Base-by-base conservation (phyloP, 1,140 invertebrate genomes). In the Drosophila simulans region DNA sequence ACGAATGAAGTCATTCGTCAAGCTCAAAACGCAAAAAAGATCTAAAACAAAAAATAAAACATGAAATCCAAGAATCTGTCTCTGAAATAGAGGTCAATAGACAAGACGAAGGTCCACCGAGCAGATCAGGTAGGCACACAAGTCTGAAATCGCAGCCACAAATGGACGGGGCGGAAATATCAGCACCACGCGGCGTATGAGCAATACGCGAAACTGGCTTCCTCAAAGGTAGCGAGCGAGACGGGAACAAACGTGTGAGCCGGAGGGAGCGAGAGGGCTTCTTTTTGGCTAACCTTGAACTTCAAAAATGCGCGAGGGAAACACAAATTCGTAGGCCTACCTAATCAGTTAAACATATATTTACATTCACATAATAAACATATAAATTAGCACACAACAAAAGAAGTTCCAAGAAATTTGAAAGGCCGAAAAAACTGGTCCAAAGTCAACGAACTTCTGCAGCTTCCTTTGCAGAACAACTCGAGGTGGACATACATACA, bases 71-170 rank as follows among this genome's bases (percentile, higher is more conserved):
- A 42, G 63, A 58, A 59, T 52, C 42, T 66, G 53, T 52, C 59
- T 27, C 54, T 52, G 40, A 62, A 89, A 84, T 80, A 85, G 69
- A 90, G 85, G 85, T 81, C 85, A 90, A 85, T 79, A 90, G 81
- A 90, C 84, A 81, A 60, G 45, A 51, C 35, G 82, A 90, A 90
- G 86, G 86, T 77, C 81, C 59, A 10, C 8, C 39, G 64, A 35
- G 45, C 59, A 35, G 46, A 57, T 31, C 43, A 58, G 55, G 55
- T 75, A 77, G 77, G 62, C 66, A 70, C 42, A 20, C 40, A 10
- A 35, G 4, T 15, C 57, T 42, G 12, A 34, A 40, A 39, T 40
- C 46, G 4, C 39, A 4, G 49, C 53, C 35, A 46, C 60, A 37
- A 45, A 59, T 58, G 68, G 52, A 25, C 45, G 51, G 77, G 62